Evolutionary conservation across 2,797 vertebrate genomes (phyloP).

Genomic region (Hoplostethus mediterraneus): DNA sequence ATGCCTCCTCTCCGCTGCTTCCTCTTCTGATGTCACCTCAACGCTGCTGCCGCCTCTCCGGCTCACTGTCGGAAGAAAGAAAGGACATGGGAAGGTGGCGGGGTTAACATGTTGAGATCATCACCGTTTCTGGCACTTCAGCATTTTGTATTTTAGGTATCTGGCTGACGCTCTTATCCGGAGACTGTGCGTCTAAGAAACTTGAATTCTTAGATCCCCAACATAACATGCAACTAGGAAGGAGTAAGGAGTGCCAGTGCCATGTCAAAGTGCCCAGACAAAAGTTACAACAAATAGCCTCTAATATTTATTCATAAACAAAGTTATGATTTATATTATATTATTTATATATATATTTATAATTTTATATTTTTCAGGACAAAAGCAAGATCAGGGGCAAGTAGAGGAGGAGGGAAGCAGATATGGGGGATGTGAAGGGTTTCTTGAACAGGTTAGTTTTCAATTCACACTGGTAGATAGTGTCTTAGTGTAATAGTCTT

Average conservation of each 20-base stretch:
- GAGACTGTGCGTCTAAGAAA: too few species aligned
- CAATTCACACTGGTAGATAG: too few species aligned
- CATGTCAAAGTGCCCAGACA: too few species aligned
- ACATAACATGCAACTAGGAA: not conserved
- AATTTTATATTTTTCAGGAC: too few species aligned
- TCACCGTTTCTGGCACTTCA: slow-evolving; percentile 40
- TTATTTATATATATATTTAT: too few species aligned
- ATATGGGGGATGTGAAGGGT: too few species aligned
- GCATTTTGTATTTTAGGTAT: slow-evolving; percentile 24
- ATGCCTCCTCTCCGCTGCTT: slow-evolving; percentile 72
- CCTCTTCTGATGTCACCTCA: slow-evolving; percentile 80
- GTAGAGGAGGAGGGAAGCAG: too few species aligned
- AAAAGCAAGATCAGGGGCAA: too few species aligned
- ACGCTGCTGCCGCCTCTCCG: slow-evolving; percentile 57
- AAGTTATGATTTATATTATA: too few species aligned
- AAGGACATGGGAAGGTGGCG: slow-evolving; percentile 25
- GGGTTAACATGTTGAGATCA: slow-evolving; percentile 58
- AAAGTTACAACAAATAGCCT: not conserved
- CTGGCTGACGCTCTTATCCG: not conserved
- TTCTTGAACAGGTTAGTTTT: too few species aligned
- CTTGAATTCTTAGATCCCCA: not conserved
- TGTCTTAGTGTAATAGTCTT: too few species aligned
- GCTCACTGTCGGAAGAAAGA: slow-evolving; percentile 58
- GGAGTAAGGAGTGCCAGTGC: not conserved
- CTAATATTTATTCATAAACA: not conserved